These are phyloP conservation scores for Mesochorus sp. DNA, from an alignment of 2,888 invertebrate species.

Conservation along the genomic window DNA sequence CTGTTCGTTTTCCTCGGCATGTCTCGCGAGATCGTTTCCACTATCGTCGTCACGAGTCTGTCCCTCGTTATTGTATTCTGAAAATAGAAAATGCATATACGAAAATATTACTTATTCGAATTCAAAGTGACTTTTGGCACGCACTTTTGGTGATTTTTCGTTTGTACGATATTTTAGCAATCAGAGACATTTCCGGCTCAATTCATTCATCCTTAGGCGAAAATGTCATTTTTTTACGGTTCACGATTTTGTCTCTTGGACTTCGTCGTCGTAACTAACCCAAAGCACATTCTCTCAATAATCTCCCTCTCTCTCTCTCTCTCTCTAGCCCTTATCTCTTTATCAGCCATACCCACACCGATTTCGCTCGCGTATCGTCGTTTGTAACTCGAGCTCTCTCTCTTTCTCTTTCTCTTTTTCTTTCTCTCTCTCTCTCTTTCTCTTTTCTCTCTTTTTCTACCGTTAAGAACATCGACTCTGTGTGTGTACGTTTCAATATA, in stretches of 20 bases:
- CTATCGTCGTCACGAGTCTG: slow-evolving; percentile 38
- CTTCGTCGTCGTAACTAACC: slow-evolving; percentile 17
- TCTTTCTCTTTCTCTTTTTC: too few species aligned
- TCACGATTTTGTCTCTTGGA: slow-evolving; percentile 1
- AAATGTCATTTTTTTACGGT: neutral
- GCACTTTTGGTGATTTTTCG: slow-evolving; percentile 31
- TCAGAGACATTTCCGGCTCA: slow-evolving; percentile 23
- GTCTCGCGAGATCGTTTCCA: slow-evolving; percentile 43
- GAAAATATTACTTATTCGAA: neutral
- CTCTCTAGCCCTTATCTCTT: slow-evolving; percentile 52
- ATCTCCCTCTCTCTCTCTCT: slow-evolving; percentile 16
- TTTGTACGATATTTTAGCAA: slow-evolving; percentile 54
- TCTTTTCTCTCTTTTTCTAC: too few species aligned
- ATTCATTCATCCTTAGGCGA: neutral
- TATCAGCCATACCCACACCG: slow-evolving; percentile 38
- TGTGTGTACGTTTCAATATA: too few species aligned
- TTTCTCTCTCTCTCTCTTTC: too few species aligned
- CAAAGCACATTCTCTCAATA: slow-evolving; percentile 13
- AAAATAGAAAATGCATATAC: slow-evolving; percentile 2
- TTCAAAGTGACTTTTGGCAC: neutral
- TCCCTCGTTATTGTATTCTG: slow-evolving; percentile 49
- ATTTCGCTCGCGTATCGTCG: slow-evolving; percentile 11
- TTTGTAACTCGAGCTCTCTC: slow-evolving; percentile 21
- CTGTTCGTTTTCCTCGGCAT: slow-evolving; percentile 66
- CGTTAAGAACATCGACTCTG: too few species aligned